A percentile compares a stretch with the other conserved stretches of the same genome.
These are phyloP conservation scores for Tipula unca DNA, from an alignment of 2,888 invertebrate species.

Conservation along the genomic window DNA sequence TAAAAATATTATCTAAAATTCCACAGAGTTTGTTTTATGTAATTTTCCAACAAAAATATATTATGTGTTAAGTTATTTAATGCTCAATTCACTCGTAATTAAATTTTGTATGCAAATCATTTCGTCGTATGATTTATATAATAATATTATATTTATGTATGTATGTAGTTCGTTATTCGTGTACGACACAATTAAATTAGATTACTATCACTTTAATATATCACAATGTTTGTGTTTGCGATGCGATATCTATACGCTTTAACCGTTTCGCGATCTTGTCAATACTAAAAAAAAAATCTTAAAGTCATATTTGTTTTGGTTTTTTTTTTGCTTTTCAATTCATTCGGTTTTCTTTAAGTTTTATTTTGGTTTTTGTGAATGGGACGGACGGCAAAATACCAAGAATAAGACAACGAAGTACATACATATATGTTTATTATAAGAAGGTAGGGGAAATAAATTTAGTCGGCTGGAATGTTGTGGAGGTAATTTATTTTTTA, in stretches of 20 bases:
- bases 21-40: background rate
- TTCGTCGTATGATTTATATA: background rate
- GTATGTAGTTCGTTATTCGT: too few species aligned
- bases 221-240: background rate
- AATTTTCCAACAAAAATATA: background rate
- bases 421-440: background rate
- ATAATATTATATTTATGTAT: too few species aligned
- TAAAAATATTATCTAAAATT: background rate
- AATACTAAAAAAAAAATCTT: background rate
- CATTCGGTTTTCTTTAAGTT: background rate
- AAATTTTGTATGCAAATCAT: background rate
- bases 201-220: background rate
- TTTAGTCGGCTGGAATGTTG: background rate
- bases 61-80: too few species aligned
- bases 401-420: background rate
- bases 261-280: background rate
- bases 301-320: conserved; percentile 8
- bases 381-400: background rate
- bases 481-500: background rate
- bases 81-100: background rate
- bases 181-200: background rate
- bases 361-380: background rate
- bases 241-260: background rate
- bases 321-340: background rate
- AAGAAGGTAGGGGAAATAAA: background rate